A percentile compares a stretch with the other conserved stretches of the same genome.
Conservation (phyloP, 1,140 invertebrate genomes). For the Brachionus asplanchnoidis region DNA sequence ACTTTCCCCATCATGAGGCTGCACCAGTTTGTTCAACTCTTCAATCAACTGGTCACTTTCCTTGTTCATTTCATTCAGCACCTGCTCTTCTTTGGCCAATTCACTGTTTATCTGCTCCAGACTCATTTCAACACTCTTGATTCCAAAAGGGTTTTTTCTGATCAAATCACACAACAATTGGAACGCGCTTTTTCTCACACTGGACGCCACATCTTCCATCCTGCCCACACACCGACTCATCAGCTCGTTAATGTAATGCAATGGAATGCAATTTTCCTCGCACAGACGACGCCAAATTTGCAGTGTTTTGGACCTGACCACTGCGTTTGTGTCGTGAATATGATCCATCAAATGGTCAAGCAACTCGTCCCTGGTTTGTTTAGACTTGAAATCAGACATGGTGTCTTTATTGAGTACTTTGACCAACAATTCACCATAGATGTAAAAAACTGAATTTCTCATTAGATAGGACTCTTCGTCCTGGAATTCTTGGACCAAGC, state of each 20-base stretch:
- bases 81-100: conserved; percentile 53
- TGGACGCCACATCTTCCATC: conserved; percentile 36
- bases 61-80: conserved; percentile 57
- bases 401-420: conserved; percentile 67
- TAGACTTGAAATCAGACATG: conserved; percentile 61
- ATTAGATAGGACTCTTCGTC: conserved; percentile 68
- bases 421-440: conserved; percentile 70
- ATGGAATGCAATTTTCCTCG: conserved; percentile 60
- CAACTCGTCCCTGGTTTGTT: conserved; percentile 66
- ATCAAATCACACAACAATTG: conserved; percentile 37
- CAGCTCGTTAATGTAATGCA: conserved; percentile 12
- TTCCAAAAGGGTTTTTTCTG: conserved; percentile 32
- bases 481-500: conserved; percentile 61
- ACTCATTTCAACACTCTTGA: conserved; percentile 47
- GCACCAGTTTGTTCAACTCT: conserved; percentile 42
- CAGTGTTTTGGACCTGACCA: conserved; percentile 71
- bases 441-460: conserved; percentile 71
- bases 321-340: conserved; percentile 73
- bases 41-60: conserved; percentile 61
- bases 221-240: conserved; percentile 29
- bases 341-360: conserved; percentile 72
- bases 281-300: conserved; percentile 71
- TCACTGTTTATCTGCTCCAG: conserved; percentile 51
- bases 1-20: conserved; percentile 52
- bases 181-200: conserved; percentile 41